phyloP scores from a whole-genome alignment of 2,113 vertebrate genomes.

The Varanus salvator region DNA sequence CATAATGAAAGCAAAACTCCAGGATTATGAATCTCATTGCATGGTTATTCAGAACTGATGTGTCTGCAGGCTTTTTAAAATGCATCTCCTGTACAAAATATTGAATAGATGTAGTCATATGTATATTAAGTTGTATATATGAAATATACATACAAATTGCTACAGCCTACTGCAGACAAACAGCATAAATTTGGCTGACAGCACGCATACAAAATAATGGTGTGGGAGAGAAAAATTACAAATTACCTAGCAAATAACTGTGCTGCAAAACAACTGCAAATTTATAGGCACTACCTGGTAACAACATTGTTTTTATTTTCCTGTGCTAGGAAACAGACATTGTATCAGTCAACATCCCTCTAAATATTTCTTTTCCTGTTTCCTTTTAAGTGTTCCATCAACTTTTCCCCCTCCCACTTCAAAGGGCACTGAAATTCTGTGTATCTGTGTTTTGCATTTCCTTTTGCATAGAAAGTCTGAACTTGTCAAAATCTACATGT shows the following conservation, averaged over 20 bases:
- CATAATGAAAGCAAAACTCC: neutral
- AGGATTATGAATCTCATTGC: constrained; percentile 12
- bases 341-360: constrained; percentile 18
- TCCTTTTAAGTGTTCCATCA: neutral
- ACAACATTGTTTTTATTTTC: neutral
- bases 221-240: constrained; percentile 30
- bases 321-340: constrained; percentile 27
- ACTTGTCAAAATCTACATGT: neutral
- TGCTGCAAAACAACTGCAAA: constrained; percentile 28
- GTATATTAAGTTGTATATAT: neutral
- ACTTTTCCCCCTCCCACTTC: neutral
- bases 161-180: neutral
- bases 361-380: neutral
- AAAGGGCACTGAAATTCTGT: neutral
- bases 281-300: neutral
- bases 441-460: neutral
- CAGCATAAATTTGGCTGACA: constrained; percentile 16
- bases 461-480: neutral
- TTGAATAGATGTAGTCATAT: neutral
- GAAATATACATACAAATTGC: neutral
- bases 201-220: constrained; percentile 33
- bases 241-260: constrained; percentile 31
- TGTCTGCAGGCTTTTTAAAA: constrained; percentile 16
- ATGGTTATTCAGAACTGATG: constrained; percentile 8
- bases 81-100: constrained; percentile 13